Evolutionary conservation across 2,888 invertebrate genomes (phyloP).

Genomic region (Dione vanillae): DNA sequence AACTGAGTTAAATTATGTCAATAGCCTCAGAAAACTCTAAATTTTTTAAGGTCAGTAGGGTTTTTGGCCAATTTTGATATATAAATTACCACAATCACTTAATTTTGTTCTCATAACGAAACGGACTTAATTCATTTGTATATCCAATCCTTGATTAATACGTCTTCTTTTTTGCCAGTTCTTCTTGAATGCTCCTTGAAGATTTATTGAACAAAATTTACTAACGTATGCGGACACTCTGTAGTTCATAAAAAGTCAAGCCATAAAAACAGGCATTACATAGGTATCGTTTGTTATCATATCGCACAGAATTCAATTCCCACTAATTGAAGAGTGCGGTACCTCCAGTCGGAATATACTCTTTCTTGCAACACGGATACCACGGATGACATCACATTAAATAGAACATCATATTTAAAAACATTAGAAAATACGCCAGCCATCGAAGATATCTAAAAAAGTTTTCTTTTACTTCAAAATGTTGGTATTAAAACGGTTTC

Average conservation of each 20-base stretch:
- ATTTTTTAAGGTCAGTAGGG: no score
- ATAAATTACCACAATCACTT: no score
- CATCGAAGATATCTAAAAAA: background rate
- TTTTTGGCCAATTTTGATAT: no score
- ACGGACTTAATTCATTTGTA: constrained; percentile 1
- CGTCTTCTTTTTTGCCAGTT: constrained; percentile 22
- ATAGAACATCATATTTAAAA: constrained; percentile 39
- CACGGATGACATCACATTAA: constrained; percentile 36
- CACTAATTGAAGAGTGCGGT: constrained; percentile 29
- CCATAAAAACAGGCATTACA: background rate
- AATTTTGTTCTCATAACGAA: no score
- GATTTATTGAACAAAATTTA: constrained; percentile 45
- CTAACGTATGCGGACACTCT: constrained; percentile 40
- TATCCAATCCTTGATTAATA: constrained; percentile 1
- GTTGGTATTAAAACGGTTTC: constrained; percentile 28
- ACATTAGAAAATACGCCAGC: constrained; percentile 34
- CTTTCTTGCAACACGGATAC: constrained; percentile 35
- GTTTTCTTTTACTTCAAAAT: background rate
- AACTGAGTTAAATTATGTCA: no score
- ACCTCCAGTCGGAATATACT: constrained; percentile 28
- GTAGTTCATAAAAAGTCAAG: constrained; percentile 22
- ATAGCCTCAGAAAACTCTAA: no score
- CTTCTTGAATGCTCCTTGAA: constrained; percentile 45
- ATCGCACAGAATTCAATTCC: constrained; percentile 46
- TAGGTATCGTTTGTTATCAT: constrained; percentile 20